Evolutionary conservation across 2,888 invertebrate genomes (phyloP).

Genomic region (Orthonychiurus folsomi): DNA sequence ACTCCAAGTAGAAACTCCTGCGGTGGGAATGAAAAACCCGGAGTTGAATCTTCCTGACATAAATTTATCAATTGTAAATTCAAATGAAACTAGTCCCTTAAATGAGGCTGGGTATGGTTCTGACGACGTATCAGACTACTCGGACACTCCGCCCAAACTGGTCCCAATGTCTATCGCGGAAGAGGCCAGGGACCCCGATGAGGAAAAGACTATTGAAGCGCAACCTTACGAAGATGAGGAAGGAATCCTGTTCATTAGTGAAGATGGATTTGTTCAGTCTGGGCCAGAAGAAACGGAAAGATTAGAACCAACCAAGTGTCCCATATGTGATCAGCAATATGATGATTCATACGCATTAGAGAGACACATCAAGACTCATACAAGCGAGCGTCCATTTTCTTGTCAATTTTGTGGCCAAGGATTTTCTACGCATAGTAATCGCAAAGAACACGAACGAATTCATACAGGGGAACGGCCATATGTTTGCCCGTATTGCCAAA

Average conservation of each 20-base stretch:
- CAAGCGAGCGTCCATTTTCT: slow-evolving; percentile 21
- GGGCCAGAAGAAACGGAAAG: neutral
- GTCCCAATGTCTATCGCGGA: neutral
- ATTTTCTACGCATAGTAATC: slow-evolving; percentile 38
- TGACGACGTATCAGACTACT: no score
- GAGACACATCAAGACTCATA: slow-evolving; percentile 23
- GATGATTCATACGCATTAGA: slow-evolving; percentile 24
- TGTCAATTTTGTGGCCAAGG: slow-evolving; percentile 36
- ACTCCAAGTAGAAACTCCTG: no score
- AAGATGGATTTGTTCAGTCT: neutral
- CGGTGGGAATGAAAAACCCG: no score
- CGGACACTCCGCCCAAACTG: neutral
- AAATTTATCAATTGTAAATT: no score
- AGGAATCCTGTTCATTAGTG: neutral
- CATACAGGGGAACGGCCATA: slow-evolving; percentile 38
- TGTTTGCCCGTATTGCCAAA: slow-evolving; percentile 32
- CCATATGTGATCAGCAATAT: slow-evolving; percentile 22
- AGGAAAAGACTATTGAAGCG: neutral
- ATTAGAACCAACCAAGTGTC: neutral
- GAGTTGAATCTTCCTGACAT: no score
- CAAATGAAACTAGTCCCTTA: no score
- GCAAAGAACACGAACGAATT: slow-evolving; percentile 37
- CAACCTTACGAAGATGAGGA: neutral
- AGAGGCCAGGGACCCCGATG: neutral
- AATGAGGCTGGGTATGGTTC: no score